Conservation (phyloP, 2,888 invertebrate species). For the Melanophora roralis region DNA sequence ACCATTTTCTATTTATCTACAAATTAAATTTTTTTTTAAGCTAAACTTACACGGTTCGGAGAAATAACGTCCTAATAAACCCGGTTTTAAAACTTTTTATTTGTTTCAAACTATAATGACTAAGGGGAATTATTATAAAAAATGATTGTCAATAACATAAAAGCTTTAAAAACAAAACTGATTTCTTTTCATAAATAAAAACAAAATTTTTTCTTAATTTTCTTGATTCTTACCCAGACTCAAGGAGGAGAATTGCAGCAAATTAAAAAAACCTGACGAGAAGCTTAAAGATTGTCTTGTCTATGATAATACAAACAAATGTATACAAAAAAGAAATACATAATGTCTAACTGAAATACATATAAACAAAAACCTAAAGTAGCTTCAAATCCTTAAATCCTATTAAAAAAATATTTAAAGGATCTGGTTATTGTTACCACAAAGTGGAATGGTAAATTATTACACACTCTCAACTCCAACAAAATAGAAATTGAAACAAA, state of each 20-base stretch:
- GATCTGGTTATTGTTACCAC: slow-evolving; percentile 1
- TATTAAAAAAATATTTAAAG: slow-evolving; percentile 45
- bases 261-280: background rate
- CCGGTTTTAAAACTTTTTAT: too few species aligned
- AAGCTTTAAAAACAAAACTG: too few species aligned
- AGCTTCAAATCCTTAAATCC: slow-evolving; percentile 49
- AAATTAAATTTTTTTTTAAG: too few species aligned
- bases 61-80: too few species aligned
- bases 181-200: background rate
- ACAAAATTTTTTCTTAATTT: background rate
- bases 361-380: slow-evolving; percentile 16
- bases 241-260: slow-evolving; percentile 15
- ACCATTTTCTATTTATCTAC: too few species aligned
- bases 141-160: too few species aligned
- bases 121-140: too few species aligned
- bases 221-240: slow-evolving; percentile 9
- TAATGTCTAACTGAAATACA: background rate
- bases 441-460: slow-evolving; percentile 13
- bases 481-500: background rate
- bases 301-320: too few species aligned
- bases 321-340: too few species aligned
- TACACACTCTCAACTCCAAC: background rate
- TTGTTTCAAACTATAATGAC: too few species aligned
- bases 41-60: too few species aligned
- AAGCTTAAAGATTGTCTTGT: background rate